Evolutionary conservation across 2,888 invertebrate genomes (phyloP), one percentile per base, ranked within the genome.

Genomic region (Cheilosia pagana): DNA sequence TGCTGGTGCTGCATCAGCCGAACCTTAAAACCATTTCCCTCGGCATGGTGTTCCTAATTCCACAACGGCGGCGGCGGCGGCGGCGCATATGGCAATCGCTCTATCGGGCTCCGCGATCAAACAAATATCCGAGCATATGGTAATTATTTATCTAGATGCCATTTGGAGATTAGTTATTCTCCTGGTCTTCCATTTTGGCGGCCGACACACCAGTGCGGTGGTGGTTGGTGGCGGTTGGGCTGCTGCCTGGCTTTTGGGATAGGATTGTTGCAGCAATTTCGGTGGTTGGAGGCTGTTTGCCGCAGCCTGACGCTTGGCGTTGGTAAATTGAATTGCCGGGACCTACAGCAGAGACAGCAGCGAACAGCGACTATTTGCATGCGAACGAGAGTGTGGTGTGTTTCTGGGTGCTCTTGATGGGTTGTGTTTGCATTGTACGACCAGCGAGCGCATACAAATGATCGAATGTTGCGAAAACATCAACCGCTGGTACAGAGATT

Each of bases 61-160:
- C 23, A n/a, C 63, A 12, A 35, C 39, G 31, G 43, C 19, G 41
- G 41, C n/a, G 43, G 52, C n/a, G 59, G 12, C 41, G 21, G 43
- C 35, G 71, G 83, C 59, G 83, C 79, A 79, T 83, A 79, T 83
- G 85, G 81, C 86, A 81, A 68, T 43, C 60, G 70, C 53, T 52
- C 52, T 81, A 81, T 86, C 86, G 71, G 25, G 25, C 23, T 77
- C 67, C 7, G 31, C 71, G 71, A 86, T 86, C 86, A 86, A 76
- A 67, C 86, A 81, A 86, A 86, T 86, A 86, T 77, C 76, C 86
- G 68, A 86, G 86, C 86, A 85, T 85, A 87, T 87, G 86, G 87
- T 87, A 87, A 87, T 87, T 87, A 86, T 86, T 86, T 87, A 87
- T 87, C 86, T 87, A 87, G 87, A 87, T 87, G 86, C 87, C 86